Conservation (phyloP, 2,888 invertebrate species). For the Hyposoter dolosus region DNA sequence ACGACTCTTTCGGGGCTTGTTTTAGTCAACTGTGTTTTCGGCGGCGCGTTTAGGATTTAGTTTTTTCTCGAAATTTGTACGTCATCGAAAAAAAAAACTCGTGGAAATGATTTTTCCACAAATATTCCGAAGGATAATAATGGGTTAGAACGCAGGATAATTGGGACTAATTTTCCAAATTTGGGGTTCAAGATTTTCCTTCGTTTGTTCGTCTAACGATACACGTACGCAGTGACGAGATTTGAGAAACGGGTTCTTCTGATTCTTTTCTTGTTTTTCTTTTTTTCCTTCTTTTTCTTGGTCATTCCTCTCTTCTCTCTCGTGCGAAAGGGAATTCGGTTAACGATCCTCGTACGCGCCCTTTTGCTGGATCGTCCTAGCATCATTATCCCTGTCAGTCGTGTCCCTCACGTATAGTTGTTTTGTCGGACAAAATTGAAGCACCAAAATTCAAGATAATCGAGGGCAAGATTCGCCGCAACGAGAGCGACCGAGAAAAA, state of each 20-base stretch:
- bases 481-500: conserved; percentile 24
- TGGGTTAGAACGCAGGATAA: conserved; percentile 51
- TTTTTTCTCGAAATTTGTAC: background rate
- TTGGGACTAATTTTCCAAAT: conserved; percentile 65
- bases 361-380: conserved; percentile 35
- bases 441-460: conserved; percentile 69
- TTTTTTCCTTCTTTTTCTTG: conserved; percentile 35
- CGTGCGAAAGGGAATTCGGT: conserved; percentile 69
- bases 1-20: background rate
- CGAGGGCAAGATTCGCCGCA: conserved; percentile 61
- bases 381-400: conserved; percentile 75
- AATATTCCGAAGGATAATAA: conserved; percentile 25
- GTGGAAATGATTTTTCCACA: background rate
- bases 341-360: conserved; percentile 67
- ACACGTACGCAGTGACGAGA: background rate
- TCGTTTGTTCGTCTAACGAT: conserved; percentile 46
- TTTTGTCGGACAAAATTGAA: conserved; percentile 72
- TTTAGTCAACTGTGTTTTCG: background rate
- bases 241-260: conserved; percentile 60
- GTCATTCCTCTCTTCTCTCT: conserved; percentile 22
- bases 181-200: conserved; percentile 54
- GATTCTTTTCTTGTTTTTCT: conserved; percentile 44
- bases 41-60: background rate
- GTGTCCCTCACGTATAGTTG: conserved; percentile 66
- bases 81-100: background rate